A percentile compares a stretch with the other conserved stretches of the same genome.
phyloP scores from a whole-genome alignment of 1,140 invertebrate species.

The Telenomus remus region DNA sequence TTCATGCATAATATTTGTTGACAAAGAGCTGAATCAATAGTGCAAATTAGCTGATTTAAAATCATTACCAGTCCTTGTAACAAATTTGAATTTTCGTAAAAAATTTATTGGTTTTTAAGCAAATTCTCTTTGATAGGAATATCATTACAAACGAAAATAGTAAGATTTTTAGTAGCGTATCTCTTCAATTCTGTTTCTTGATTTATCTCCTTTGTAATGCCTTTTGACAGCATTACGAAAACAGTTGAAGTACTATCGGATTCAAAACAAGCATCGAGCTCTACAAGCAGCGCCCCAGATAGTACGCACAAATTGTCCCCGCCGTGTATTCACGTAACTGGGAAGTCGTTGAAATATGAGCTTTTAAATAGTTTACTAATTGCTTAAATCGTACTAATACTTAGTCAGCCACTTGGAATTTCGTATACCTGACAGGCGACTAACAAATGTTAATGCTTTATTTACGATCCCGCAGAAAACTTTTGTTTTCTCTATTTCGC shows the following conservation, averaged over 20 bases:
- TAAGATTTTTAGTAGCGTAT: too few relatives aligned
- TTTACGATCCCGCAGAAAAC: constrained; percentile 17
- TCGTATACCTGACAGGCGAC: constrained; percentile 12
- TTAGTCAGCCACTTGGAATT: constrained; percentile 29
- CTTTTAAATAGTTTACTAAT: constrained; percentile 51
- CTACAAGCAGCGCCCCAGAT: too few relatives aligned
- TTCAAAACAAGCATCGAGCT: constrained; percentile 15
- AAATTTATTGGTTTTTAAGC: too few relatives aligned
- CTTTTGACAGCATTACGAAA: constrained; percentile 23
- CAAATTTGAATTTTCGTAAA: too few relatives aligned
- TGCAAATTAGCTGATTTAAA: too few relatives aligned
- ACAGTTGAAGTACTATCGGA: constrained; percentile 21
- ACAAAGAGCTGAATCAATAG: too few relatives aligned
- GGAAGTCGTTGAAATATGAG: constrained; percentile 47
- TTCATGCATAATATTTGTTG: too few relatives aligned
- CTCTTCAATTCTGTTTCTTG: too few relatives aligned
- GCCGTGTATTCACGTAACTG: neutral
- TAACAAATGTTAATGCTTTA: constrained; percentile 38
- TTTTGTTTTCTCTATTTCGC: constrained; percentile 32
- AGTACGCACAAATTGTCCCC: constrained; percentile 24
- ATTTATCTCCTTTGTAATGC: neutral
- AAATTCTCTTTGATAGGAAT: too few relatives aligned
- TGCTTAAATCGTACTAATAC: constrained; percentile 53
- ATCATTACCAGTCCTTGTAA: too few relatives aligned
- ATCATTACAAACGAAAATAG: too few relatives aligned